Evolutionary conservation across 2,113 vertebrate species (phyloP), one percentile per base, ranked within the genome.

Genomic region (Passer montanus): DNA sequence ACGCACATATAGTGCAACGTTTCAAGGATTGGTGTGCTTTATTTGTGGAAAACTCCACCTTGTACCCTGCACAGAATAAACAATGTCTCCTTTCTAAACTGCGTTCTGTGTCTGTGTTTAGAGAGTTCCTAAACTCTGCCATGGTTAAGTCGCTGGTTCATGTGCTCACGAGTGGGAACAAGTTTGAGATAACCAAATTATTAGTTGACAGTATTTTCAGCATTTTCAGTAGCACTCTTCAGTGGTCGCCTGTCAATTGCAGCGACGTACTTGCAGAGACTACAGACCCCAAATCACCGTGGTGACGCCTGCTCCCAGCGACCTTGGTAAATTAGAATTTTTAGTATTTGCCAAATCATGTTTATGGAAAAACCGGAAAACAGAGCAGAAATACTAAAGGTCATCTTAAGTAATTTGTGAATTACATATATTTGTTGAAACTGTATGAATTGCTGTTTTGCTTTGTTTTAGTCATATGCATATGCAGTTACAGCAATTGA

Each of bases 211-310:
- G 0, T 63, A 27, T 72, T 90, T 52, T 17, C 26, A 19, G 30
- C 37, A 20, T 49, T 79, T 43, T 19, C 31, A 56, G 31, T 16
- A 16, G 31, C 10, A 6, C 16, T 47, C 4, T 14, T 47, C 2
- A 0, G 19, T 5, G 4, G 3, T 26, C 2, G 0, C 10, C 23
- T 52, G 21, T 39, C 37, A 18, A 21, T 7, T 4, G 2, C 49
- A 24, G 10, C 6, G 27, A 2, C 0, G 0, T 2, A 6, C 16
- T 7, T 7, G 6, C 4, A 21, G 19, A 43, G 18, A 6, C 8
- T 13, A 4, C 7, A 41, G 59, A 16, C 24, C 63, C 18, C 33
- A 50, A 35, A n/a, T 28, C 11, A 28, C 35, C 0, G 0, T 2
- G 10, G 30, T 6, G 39, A 31, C 28, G 75, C 21, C 26, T 35